Conservation (phyloP, 2,888 invertebrate genomes). For the Euproctis similis region DNA sequence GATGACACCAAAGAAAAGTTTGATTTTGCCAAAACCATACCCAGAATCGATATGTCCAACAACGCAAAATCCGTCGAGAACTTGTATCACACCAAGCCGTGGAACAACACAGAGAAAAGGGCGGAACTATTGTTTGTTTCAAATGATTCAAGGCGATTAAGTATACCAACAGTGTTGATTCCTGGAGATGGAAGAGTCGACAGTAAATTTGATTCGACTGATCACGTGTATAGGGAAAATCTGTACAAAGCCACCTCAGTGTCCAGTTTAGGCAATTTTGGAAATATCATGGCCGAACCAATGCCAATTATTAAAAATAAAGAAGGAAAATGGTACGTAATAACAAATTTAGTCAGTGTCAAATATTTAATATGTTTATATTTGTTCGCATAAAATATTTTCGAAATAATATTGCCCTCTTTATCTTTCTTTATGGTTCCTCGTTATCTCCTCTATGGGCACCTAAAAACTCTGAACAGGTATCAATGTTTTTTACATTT, state of each 20-base stretch:
- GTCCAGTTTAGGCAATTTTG: constrained; percentile 64
- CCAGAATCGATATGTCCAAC: constrained; percentile 24
- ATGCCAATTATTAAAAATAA: constrained; percentile 69
- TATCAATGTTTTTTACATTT: no score
- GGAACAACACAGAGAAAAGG: constrained; percentile 35
- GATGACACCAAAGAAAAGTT: constrained; percentile 47
- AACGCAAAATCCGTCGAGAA: constrained; percentile 57
- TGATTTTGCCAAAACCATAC: constrained; percentile 38
- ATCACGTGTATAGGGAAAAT: constrained; percentile 61
- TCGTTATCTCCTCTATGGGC: no score
- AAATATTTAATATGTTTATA: no score
- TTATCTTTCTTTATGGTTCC: no score
- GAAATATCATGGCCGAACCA: constrained; percentile 56
- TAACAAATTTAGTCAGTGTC: no score
- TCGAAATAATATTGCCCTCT: not conserved
- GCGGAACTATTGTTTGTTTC: constrained; percentile 53
- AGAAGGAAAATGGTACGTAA: constrained; percentile 64
- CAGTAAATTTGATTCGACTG: constrained; percentile 61
- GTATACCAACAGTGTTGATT: constrained; percentile 62
- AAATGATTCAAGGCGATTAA: constrained; percentile 55
- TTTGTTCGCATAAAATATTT: no score
- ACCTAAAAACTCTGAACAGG: no score
- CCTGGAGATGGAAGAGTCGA: constrained; percentile 42
- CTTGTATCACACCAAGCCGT: constrained; percentile 38
- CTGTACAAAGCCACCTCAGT: constrained; percentile 65